phyloP scores from a whole-genome alignment of 2,888 invertebrate genomes.

The Agrochola lota region DNA sequence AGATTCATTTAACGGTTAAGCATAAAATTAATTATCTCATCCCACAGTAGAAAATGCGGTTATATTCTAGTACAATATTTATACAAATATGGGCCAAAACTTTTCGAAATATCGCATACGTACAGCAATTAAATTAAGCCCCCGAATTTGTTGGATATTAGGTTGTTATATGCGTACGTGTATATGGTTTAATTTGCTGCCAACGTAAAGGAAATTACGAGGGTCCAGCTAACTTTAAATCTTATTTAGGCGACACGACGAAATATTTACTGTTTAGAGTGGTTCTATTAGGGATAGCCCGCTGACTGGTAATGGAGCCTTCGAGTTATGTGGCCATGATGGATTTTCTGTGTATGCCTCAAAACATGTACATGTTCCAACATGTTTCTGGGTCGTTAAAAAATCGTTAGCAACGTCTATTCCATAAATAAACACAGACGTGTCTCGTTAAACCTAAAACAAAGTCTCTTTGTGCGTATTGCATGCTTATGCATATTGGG shows the following conservation, averaged over 20 bases:
- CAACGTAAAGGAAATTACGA: constrained; percentile 63
- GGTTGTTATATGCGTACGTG: constrained; percentile 42
- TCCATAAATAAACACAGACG: constrained; percentile 2
- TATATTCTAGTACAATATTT: constrained; percentile 51
- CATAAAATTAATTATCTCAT: constrained; percentile 40
- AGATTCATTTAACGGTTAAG: constrained; percentile 19
- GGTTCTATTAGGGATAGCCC: constrained; percentile 52
- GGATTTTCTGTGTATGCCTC: constrained; percentile 61
- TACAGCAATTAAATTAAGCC: constrained; percentile 66
- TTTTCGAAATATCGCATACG: constrained; percentile 59
- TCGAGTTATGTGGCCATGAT: constrained; percentile 52
- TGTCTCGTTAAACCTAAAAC: background rate
- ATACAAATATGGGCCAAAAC: constrained; percentile 61
- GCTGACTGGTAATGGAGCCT: constrained; percentile 54
- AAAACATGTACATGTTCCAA: constrained; percentile 39
- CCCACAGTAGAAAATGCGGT: constrained; percentile 19
- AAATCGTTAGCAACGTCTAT: constrained; percentile 14
- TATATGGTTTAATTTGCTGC: constrained; percentile 63
- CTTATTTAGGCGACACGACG: constrained; percentile 65
- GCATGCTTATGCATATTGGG: too few relatives aligned
- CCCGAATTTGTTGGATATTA: constrained; percentile 36
- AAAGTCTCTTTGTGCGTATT: background rate
- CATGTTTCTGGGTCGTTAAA: constrained; percentile 41
- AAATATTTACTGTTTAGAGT: constrained; percentile 59
- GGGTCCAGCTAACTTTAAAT: constrained; percentile 70